Percentiles rank a stretch among this genome's conserved stretches.
phyloP scores from a whole-genome alignment of 2,113 vertebrate genomes.

The Capreolus pygargus region DNA sequence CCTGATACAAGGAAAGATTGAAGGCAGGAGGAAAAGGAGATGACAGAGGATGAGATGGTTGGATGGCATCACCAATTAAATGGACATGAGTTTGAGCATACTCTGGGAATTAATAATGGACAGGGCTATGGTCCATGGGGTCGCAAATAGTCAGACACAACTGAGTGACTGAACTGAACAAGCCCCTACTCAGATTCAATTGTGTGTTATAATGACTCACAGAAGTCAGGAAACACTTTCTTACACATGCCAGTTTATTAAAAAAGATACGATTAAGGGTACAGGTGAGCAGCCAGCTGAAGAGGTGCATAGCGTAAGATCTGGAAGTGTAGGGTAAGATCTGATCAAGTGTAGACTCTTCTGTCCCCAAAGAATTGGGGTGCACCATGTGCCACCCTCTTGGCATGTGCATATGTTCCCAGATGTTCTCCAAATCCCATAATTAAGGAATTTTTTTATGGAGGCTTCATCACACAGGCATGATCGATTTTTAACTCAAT shows the following conservation, averaged over 20 bases:
- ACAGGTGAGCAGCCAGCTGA: not conserved
- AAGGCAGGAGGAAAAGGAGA: not conserved
- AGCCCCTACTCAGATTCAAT: not conserved
- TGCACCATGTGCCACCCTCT: accelerated
- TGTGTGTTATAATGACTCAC: not conserved
- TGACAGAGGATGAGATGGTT: not conserved
- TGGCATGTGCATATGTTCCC: not conserved
- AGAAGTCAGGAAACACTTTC: not conserved
- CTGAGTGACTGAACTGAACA: not conserved
- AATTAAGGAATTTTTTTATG: not conserved
- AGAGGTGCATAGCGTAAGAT: not conserved
- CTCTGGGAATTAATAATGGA: accelerated
- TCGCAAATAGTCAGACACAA: not conserved
- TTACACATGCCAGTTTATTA: not conserved
- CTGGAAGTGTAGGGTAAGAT: not conserved
- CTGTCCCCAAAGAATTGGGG: not conserved
- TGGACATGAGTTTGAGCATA: not conserved
- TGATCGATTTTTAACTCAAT: not conserved
- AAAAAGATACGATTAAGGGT: not conserved
- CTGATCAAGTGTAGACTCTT: not conserved
- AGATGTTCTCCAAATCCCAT: not conserved
- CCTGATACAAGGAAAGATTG: not conserved
- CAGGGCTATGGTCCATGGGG: not conserved
- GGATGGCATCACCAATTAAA: not conserved
- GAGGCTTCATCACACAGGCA: not conserved